A percentile compares a stretch with the other conserved stretches of the same genome.
Conservation (phyloP, 2,888 invertebrate species). For the Drosophila limbata region DNA sequence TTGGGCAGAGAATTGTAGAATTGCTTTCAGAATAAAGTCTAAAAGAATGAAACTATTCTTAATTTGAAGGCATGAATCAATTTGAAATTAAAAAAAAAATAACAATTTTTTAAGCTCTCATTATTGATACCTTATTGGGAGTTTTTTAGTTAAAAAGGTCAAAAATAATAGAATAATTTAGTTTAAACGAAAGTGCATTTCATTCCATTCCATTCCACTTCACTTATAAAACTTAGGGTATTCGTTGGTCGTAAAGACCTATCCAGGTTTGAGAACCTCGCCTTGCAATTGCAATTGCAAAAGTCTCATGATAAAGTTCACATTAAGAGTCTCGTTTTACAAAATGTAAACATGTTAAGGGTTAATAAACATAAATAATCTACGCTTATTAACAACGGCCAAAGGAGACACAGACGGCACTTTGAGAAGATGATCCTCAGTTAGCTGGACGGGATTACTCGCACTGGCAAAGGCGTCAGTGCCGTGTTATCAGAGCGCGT, state of each 20-base stretch:
- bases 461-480: slow-evolving; percentile 22
- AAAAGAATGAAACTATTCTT: too few relatives aligned
- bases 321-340: slow-evolving; percentile 85
- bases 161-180: too few relatives aligned
- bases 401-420: slow-evolving; percentile 46
- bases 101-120: too few relatives aligned
- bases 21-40: too few relatives aligned
- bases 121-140: too few relatives aligned
- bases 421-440: slow-evolving; percentile 36
- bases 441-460: slow-evolving; percentile 13
- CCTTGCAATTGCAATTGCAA: slow-evolving; percentile 67
- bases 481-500: slow-evolving; percentile 77
- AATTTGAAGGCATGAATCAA: too few relatives aligned
- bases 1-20: too few relatives aligned
- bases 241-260: neutral
- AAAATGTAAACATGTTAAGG: slow-evolving; percentile 84
- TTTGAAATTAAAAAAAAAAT: too few relatives aligned
- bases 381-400: slow-evolving; percentile 81
- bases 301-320: slow-evolving; percentile 82
- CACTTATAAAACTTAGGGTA: slow-evolving; percentile 16
- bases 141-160: too few relatives aligned
- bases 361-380: slow-evolving; percentile 85
- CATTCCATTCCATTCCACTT: too few relatives aligned
- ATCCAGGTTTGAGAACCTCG: slow-evolving; percentile 6
- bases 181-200: too few relatives aligned